Evolutionary conservation across 2,888 invertebrate genomes (phyloP), one percentile per base, ranked within the genome.

Genomic region (Drosophila paracracens): DNA sequence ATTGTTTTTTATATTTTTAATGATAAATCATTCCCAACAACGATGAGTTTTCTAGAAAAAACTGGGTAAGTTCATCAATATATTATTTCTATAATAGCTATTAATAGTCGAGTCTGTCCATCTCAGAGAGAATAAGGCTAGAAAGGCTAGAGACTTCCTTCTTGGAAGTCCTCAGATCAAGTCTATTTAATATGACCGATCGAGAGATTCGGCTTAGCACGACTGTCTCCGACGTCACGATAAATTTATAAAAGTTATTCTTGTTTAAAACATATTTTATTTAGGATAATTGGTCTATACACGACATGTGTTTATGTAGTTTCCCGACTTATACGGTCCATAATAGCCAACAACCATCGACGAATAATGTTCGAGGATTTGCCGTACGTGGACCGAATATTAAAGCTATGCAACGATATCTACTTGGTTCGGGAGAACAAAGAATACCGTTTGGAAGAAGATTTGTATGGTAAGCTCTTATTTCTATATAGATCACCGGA

Each of bases 401-500:
- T 97, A 48, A 96, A 97, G 91, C 94, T 97, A 29, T 97, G 97
- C 90, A 95, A 96, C 82, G 97, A 97, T 91, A 96, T 97, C 79
- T 97, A 97, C 89, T 93, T 97, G 92, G 95, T 99, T 4, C 95
- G 99, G 27, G 99, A 99, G 93, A 97, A 97, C 40, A 95, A 96
- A 51, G 98, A 99, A 91, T 95, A 98, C 80, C 95, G 96, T 13
- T 94, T 99, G 51, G 99, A 99, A 93, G 99, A 99, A 94, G 98
- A 99, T 92, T 95, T 99, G 54, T 99, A 98, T 93, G 98, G 99
- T 36, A 99, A 99, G 94, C 94, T 99, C 52, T 96, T 99, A 90
- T 99, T 99, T 96, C 95, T 99, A 76, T 99, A 98, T 94, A 96
- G 99, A 82, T 98, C 99, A 31, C 99, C 99, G 4, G 98, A 98